A percentile compares a stretch with the other conserved stretches of the same genome.
These are phyloP conservation scores for Loxodonta africana DNA, from an alignment of 2,113 vertebrate genomes.

Conservation along the genomic window DNA sequence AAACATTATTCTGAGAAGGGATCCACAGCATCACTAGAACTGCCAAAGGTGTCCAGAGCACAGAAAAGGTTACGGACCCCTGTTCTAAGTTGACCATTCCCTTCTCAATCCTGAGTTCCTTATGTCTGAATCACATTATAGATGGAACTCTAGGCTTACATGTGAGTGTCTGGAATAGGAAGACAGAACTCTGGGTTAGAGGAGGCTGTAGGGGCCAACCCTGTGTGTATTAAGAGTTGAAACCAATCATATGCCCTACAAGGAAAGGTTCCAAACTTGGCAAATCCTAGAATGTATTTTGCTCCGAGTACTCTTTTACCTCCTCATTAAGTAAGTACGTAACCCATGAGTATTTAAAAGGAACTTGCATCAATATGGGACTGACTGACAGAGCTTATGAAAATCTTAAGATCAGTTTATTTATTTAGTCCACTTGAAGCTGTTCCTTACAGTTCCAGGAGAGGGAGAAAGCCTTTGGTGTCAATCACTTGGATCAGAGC, in stretches of 20 bases:
- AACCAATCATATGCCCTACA: background rate
- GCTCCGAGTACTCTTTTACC: background rate
- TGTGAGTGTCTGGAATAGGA: background rate
- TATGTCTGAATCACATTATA: background rate
- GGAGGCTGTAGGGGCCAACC: background rate
- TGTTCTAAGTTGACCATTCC: background rate
- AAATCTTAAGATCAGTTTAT: background rate
- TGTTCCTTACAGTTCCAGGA: background rate
- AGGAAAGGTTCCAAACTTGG: background rate
- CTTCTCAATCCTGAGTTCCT: background rate
- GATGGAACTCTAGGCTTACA: background rate
- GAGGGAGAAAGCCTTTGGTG: background rate
- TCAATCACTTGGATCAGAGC: background rate
- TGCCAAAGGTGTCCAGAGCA: background rate
- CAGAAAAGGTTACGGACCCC: background rate
- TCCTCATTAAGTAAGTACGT: background rate
- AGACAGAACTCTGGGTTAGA: background rate
- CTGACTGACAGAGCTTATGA: background rate
- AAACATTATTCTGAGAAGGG: background rate
- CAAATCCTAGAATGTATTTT: background rate
- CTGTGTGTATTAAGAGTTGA: background rate
- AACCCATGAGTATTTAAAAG: background rate
- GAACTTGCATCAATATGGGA: background rate
- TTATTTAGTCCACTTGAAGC: background rate
- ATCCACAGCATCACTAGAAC: background rate